Percentiles rank a stretch among this genome's conserved stretches.
These are phyloP conservation scores for Cepaea hortensis DNA, from an alignment of 2,888 invertebrate genomes.

Conservation along the genomic window DNA sequence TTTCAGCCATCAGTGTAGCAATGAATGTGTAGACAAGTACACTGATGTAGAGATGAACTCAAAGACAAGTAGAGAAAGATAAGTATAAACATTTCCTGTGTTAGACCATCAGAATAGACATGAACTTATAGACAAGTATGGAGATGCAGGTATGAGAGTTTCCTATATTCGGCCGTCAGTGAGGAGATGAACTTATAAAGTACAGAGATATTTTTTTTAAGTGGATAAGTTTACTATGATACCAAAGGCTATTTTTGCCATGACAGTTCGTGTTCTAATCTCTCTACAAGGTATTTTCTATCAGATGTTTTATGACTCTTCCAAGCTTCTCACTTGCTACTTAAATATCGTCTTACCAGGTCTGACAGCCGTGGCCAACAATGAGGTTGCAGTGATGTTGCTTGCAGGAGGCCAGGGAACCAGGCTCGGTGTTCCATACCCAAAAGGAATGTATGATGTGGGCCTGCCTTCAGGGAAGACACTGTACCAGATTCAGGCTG, in stretches of 20 bases:
- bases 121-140: too few species aligned
- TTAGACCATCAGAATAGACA: too few species aligned
- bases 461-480: conserved; percentile 92
- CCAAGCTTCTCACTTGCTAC: too few species aligned
- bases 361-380: conserved; percentile 74
- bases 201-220: too few species aligned
- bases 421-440: conserved; percentile 92
- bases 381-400: conserved; percentile 86
- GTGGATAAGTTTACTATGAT: too few species aligned
- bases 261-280: too few species aligned
- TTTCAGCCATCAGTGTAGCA: neutral
- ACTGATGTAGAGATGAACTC: conserved; percentile 78
- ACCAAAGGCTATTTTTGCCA: too few species aligned
- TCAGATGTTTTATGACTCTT: too few species aligned
- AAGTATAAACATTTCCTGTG: conserved; percentile 76
- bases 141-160: too few species aligned
- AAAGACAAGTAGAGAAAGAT: conserved; percentile 83
- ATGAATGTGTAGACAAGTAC: conserved; percentile 83
- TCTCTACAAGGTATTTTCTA: too few species aligned
- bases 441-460: conserved; percentile 98
- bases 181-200: too few species aligned
- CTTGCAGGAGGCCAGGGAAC: conserved; percentile 99
- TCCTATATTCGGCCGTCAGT: too few species aligned
- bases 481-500: conserved; percentile 96
- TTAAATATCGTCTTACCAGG: conserved; percentile 56